These are phyloP conservation scores for Calameuta idolon DNA, from an alignment of 2,888 invertebrate species.

Conservation along the genomic window DNA sequence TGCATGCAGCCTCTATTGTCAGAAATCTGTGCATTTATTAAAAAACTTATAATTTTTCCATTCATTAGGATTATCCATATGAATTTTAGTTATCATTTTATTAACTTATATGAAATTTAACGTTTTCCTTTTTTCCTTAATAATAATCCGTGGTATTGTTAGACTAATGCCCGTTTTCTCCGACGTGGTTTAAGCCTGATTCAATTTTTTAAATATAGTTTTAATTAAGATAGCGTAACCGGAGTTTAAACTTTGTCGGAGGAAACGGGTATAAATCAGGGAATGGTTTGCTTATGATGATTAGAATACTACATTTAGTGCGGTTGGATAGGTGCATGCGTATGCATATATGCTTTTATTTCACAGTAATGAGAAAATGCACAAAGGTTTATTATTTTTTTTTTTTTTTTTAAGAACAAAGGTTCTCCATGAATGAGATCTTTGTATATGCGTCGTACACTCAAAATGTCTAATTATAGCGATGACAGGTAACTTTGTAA, in stretches of 20 bases:
- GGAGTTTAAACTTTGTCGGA: too few relatives aligned
- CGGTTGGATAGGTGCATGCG: not conserved
- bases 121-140: slow-evolving; percentile 14
- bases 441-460: not conserved
- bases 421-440: not conserved
- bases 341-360: not conserved
- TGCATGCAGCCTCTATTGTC: too few relatives aligned
- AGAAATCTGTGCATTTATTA: too few relatives aligned
- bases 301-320: not conserved
- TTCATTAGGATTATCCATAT: not conserved
- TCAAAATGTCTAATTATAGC: not conserved
- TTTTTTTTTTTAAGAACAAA: not conserved
- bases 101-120: not conserved
- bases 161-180: not conserved
- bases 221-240: too few relatives aligned
- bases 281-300: not conserved
- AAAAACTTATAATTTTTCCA: too few relatives aligned
- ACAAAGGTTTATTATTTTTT: not conserved
- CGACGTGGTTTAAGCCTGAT: too few relatives aligned
- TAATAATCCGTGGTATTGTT: not conserved
- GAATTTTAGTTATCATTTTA: not conserved
- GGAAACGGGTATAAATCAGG: too few relatives aligned
- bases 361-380: not conserved
- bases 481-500: not conserved
- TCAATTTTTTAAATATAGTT: too few relatives aligned